phyloP scores from a whole-genome alignment of 2,797 vertebrate genomes.

The Sebastes trivittatus region DNA sequence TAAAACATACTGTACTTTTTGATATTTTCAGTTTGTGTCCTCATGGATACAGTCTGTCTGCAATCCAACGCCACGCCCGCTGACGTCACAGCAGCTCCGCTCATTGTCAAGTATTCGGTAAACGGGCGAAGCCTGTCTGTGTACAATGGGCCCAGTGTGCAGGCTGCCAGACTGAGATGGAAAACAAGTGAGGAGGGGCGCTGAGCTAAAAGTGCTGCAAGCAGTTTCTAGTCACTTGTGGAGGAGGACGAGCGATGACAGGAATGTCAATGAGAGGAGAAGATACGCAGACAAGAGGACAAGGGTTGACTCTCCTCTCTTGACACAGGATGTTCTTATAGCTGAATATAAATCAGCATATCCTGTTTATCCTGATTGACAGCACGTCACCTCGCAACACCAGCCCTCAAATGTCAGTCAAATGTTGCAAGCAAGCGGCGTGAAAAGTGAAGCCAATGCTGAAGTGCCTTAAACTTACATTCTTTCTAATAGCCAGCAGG shows the following conservation, averaged over 20 bases:
- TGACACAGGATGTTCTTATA: neutral
- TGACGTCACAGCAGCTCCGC: conserved; percentile 45
- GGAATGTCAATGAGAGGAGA: conserved; percentile 55
- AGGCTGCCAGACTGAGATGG: conserved; percentile 43
- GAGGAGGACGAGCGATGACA: conserved; percentile 55
- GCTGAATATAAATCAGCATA: neutral
- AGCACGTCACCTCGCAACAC: neutral
- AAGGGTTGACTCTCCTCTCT: neutral
- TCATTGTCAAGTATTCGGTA: conserved; percentile 30
- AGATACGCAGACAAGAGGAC: conserved; percentile 19
- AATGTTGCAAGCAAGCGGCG: neutral
- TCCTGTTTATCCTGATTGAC: neutral
- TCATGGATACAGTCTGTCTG: conserved; percentile 11
- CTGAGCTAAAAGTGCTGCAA: conserved; percentile 14
- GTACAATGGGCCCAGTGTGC: conserved; percentile 66
- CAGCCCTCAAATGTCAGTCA: neutral
- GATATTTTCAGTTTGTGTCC: neutral
- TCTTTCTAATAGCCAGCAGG: too few relatives aligned
- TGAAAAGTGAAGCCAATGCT: too few relatives aligned
- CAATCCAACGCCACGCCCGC: conserved; percentile 36
- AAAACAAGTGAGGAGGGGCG: conserved; percentile 58
- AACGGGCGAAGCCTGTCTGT: neutral
- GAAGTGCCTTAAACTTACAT: too few relatives aligned
- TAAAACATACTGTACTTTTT: neutral
- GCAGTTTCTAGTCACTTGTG: conserved; percentile 20